Evolutionary conservation across 2,797 vertebrate species (phyloP), one percentile per base, ranked within the genome.

Genomic region (Erpetoichthys calabaricus): DNA sequence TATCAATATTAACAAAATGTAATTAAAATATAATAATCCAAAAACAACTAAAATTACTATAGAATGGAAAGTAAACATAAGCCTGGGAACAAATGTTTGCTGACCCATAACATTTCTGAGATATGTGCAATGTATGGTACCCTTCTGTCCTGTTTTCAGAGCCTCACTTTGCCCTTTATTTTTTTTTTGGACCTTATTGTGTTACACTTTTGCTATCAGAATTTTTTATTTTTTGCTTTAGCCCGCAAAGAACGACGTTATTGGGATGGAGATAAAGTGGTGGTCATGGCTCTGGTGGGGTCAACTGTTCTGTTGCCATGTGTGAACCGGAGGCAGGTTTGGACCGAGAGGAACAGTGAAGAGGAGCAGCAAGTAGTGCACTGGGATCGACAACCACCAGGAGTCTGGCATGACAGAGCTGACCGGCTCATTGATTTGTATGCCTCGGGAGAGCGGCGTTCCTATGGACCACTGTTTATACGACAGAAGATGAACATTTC

Each of bases 281-380:
- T 97, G 63, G 68, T 93, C 0, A 81, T 86, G 59, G 92, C 86
- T 4, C 64, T 77, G 55, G 42, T 77, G 64, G 92, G 91, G 42
- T 85, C 80, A 70, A 84, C 86, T 0, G 89, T 86, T 45, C 76
- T 74, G 0, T 70, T 99, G 65, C 89, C 91, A 0, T 99, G 95
- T 7, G 75, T 94, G 50, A 97, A 94, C 81, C 80, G 66, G 0
- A 77, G 80, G 8, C 70, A 89, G 44, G 70, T 99, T 65, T 99
- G 95, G 94, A 88, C 87, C 0, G 91, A 94, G 6, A 76, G 85
- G 49, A 77, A 88, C 60, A 80, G 82, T 45, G 93, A 97, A 64
- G 91, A 91, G 65, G 91, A 92, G 61, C 92, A 97, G 71, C 95
- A 99, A 67, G 94, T 99, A 64, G 93, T 89, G 2, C 92, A 92